phyloP scores from a whole-genome alignment of 2,797 vertebrate species.

The Cryptoblepharus egeriae region DNA sequence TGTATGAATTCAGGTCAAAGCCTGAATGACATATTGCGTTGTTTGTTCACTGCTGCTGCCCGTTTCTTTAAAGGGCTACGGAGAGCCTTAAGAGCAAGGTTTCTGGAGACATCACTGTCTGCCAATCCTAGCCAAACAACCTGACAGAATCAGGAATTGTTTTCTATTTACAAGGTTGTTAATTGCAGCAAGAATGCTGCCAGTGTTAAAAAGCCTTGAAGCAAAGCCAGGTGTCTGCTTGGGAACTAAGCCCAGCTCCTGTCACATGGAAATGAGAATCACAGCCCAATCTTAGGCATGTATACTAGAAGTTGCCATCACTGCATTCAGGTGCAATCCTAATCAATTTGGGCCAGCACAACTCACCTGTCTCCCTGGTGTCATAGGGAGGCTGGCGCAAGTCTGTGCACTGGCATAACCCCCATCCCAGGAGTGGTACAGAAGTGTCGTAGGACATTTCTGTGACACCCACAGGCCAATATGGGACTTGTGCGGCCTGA shows the following conservation, averaged over 20 bases:
- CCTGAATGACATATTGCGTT: background rate
- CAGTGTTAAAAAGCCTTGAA: background rate
- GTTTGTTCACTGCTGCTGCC: background rate
- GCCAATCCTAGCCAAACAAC: background rate
- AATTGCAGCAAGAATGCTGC: background rate
- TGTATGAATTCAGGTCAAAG: no score
- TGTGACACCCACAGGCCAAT: no score
- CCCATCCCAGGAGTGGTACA: no score
- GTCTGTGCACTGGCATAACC: no score
- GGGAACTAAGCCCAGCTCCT: background rate
- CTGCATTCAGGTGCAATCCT: no score
- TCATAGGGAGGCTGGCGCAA: no score
- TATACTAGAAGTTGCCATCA: no score
- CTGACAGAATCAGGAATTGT: background rate
- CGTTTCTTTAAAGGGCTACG: background rate
- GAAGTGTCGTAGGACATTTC: no score
- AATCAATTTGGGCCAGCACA: no score
- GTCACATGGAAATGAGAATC: rapidly evolving
- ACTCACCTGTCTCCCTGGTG: no score
- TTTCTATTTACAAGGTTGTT: background rate
- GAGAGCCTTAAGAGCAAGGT: background rate
- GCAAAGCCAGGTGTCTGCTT: background rate
- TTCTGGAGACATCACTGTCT: background rate
- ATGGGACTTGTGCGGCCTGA: no score
- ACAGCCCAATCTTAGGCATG: background rate